Evolutionary conservation across 2,797 vertebrate species (phyloP), one percentile per base, ranked within the genome.

Genomic region (Micromesistius poutassou): DNA sequence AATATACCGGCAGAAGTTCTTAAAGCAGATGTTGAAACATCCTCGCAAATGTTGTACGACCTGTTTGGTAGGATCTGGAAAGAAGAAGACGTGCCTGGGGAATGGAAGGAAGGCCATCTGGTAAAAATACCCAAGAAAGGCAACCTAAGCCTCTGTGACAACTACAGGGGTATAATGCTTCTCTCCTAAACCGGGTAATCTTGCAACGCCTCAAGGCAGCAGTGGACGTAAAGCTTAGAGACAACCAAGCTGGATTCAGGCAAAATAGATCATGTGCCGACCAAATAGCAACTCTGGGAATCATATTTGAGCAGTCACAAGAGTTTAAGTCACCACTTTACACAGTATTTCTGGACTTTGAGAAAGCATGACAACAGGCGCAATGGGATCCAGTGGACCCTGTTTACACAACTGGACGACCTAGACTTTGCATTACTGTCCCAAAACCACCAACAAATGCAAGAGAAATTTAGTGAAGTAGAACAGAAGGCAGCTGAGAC

Each of bases 241-340:
- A 81, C 12, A 5, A 77, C 3, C 76, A 81, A 50, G 72, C 76
- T 31, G 78, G 74, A 10, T 83, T 85, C 30, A 4, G 68, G 9
- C 70, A 73, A 5, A 66, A 30, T n/a, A 30, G 35, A 78, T 82
- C 68, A 2, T 84, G 76, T 19, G 71, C 10, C 2, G 72, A 81
- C 73, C 71, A 82, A 19, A 77, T 80, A 9, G 35, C 70, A 19
- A 82, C 74, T 1, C 31, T 31, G 31, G 1, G 31, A 31, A 77
- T 83, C 1, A 72, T 76, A 4, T 13, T 82, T 2, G 73, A 82
- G 28, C 79, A 76, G 28, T 77, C 66, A 0, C 5, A 75, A 3
- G 75, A 80, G 31, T 76, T 72, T 35, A 80, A 70, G 35, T 35
- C 72, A 6, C 12, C 36, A 4, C 66, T 83, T 0, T 73, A 72